A percentile compares a stretch with the other conserved stretches of the same genome.
These are phyloP conservation scores for Rhodinocichla rosea DNA, from an alignment of 2,113 vertebrate species.

Conservation along the genomic window DNA sequence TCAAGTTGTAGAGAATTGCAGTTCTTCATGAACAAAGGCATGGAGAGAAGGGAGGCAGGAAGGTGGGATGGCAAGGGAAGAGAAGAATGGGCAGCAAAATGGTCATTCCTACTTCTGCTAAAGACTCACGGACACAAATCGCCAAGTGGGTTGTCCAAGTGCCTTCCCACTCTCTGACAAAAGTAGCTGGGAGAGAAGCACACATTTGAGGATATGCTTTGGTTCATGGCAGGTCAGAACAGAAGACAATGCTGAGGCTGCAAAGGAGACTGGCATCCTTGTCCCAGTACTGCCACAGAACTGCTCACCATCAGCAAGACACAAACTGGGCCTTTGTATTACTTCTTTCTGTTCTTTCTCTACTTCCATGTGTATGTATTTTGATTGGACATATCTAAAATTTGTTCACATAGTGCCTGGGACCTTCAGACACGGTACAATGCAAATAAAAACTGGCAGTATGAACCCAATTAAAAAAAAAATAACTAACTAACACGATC, in stretches of 20 bases:
- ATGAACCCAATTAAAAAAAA: neutral
- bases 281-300: neutral
- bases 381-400: neutral
- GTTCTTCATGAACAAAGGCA: neutral
- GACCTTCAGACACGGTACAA: neutral
- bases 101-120: neutral
- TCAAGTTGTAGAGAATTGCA: neutral
- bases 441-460: neutral
- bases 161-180: neutral
- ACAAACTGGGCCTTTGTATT: neutral
- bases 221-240: neutral
- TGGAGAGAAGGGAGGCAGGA: neutral
- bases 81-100: neutral
- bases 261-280: neutral
- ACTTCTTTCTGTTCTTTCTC: neutral
- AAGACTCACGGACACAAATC: neutral
- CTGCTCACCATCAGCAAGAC: neutral
- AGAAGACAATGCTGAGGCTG: neutral
- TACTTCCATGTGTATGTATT: neutral
- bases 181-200: neutral
- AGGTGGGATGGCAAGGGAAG: neutral
- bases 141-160: neutral
- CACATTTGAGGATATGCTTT: neutral
- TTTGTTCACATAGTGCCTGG: neutral
- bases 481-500: neutral